Base-by-base conservation (phyloP, 2,888 invertebrate genomes). In the Nasonovia ribisnigri region DNA sequence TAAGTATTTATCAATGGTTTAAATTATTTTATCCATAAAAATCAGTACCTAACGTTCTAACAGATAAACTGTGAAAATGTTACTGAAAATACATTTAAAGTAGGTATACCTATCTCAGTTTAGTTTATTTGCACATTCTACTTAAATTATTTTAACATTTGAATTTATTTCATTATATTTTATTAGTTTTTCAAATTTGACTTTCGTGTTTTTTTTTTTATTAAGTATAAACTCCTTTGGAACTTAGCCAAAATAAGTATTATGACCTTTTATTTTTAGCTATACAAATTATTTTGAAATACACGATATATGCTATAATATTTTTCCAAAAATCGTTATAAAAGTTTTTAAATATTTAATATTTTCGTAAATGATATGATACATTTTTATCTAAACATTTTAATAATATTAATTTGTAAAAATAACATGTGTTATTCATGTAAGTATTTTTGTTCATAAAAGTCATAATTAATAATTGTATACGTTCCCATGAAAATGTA, bases 211-310 rank as follows among this genome's bases (percentile, higher is more conserved):
- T 43, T 88, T 88, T 88, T 84, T 84, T 42, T 36, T 43, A 29
- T 89, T 43, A 77, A 36, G 24, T 26, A 77, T 54, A 24, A 48
- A 13, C 36, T 88, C 24, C 26, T 57, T 20, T 60, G 57, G 29
- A 89, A 89, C 57, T 4, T 60, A 3, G 43, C 57, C 57, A 89
- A 60, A 36, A 29, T 60, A 48, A 89, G 29, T 54, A 26, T 26
- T 60, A 43, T 20, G 57, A 43, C 43, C 43, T 89, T 88, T 54
- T 88, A 90, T 67, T 90, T 90, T 84, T 84, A 91, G 42, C 84
- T 16, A 10, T 54, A 24, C 16, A 54, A 54, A 46, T 36, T 57
- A 60, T 89, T 57, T 43, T 24, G n/a, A n/a, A 42, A 88, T 29
- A 43, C 8, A 89, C 13, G 10, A 29, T 26, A 24, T 54, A 43